Percentiles rank a stretch among this genome's conserved stretches.
These are phyloP conservation scores for Tetramorium parvispinum DNA, from an alignment of 1,140 invertebrate genomes.

Conservation along the genomic window DNA sequence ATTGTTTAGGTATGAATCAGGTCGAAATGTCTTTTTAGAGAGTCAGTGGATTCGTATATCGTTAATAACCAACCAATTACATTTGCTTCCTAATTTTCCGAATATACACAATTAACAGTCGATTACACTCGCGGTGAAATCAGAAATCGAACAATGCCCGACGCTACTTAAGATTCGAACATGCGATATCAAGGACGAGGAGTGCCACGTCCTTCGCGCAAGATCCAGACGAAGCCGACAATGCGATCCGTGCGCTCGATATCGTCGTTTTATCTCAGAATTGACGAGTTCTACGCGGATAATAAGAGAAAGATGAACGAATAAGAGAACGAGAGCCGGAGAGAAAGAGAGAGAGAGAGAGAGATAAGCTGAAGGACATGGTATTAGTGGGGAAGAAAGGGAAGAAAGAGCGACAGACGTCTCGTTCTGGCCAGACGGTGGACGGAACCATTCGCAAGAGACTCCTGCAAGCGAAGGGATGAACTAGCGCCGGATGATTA, in stretches of 20 bases:
- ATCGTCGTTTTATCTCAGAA: constrained; percentile 59
- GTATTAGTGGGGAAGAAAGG: constrained; percentile 46
- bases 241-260: constrained; percentile 45
- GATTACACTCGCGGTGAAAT: constrained; percentile 15
- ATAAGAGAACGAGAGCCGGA: constrained; percentile 10
- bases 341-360: not conserved
- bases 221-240: constrained; percentile 44
- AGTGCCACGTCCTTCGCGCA: constrained; percentile 40
- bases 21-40: constrained; percentile 31
- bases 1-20: constrained; percentile 49
- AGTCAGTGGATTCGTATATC: constrained; percentile 11
- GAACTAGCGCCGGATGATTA: constrained; percentile 82
- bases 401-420: constrained; percentile 68
- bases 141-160: constrained; percentile 6
- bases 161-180: constrained; percentile 26
- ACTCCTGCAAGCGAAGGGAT: constrained; percentile 81
- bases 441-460: constrained; percentile 74
- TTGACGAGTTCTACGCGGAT: constrained; percentile 49
- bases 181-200: not conserved
- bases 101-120: constrained; percentile 16
- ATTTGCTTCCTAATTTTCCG: constrained; percentile 21
- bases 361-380: not conserved
- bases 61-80: constrained; percentile 43
- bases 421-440: constrained; percentile 70
- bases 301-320: constrained; percentile 51